Conservation (phyloP, 2,888 invertebrate genomes). For the Cetonia aurata region DNA sequence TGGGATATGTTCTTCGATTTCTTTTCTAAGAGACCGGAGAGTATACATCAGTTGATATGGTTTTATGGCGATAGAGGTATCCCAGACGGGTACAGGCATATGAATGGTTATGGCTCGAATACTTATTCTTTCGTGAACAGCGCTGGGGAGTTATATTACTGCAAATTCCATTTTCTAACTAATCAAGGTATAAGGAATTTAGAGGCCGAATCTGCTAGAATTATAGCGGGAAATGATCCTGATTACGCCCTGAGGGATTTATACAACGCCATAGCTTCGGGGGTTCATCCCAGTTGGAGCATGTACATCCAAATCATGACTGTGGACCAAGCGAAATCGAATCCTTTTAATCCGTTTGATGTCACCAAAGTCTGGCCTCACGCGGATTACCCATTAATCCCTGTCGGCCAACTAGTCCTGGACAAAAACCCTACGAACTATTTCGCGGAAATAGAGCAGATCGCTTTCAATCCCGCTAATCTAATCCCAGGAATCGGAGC, state of each 20-base stretch:
- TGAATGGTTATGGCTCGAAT: conserved; percentile 93
- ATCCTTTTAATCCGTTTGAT: conserved; percentile 92
- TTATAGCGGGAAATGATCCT: conserved; percentile 82
- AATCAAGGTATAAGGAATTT: conserved; percentile 92
- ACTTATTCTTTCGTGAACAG: conserved; percentile 92
- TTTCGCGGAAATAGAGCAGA: conserved; percentile 94
- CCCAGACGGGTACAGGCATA: conserved; percentile 83
- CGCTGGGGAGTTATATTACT: conserved; percentile 78
- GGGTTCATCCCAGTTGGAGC: conserved; percentile 83
- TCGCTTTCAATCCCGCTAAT: conserved; percentile 91
- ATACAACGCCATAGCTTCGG: conserved; percentile 86
- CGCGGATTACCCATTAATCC: conserved; percentile 86
- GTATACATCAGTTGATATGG: conserved; percentile 87
- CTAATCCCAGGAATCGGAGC: conserved; percentile 93
- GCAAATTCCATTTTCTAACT: conserved; percentile 93
- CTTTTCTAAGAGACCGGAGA: conserved; percentile 87
- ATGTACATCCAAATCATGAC: conserved; percentile 91
- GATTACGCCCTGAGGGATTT: conserved; percentile 92
- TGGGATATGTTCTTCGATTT: conserved; percentile 98
- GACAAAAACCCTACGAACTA: conserved; percentile 93
- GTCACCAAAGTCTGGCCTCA: conserved; percentile 95
- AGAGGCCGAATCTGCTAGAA: conserved; percentile 74
- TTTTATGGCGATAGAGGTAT: conserved; percentile 93
- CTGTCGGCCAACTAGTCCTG: conserved; percentile 87
- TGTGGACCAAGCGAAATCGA: conserved; percentile 83